Evolutionary conservation across 1,140 invertebrate species (phyloP).

Genomic region (Cyphomyrmex costatus): DNA sequence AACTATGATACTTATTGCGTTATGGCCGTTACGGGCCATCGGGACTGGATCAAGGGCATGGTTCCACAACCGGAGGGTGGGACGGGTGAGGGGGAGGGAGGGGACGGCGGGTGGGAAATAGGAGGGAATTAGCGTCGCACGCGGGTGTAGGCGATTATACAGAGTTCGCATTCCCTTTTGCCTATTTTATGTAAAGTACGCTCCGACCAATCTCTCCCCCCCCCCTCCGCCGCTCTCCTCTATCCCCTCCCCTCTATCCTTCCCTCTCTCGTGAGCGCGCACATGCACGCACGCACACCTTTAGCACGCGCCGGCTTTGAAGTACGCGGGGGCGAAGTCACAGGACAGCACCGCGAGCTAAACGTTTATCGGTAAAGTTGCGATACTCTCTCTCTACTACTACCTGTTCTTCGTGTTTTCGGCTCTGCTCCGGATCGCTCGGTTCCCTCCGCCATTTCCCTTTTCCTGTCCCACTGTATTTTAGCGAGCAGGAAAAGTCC

Average conservation of each 20-base stretch:
- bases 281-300: neutral
- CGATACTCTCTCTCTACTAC: slow-evolving; percentile 23
- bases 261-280: neutral
- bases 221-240: neutral
- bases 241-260: neutral
- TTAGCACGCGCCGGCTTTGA: neutral
- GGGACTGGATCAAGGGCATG: slow-evolving; percentile 61
- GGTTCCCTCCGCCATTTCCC: slow-evolving; percentile 41
- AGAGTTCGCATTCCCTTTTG: slow-evolving; percentile 31
- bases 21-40: slow-evolving; percentile 43
- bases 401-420: slow-evolving; percentile 60
- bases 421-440: slow-evolving; percentile 8
- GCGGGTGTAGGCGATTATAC: neutral
- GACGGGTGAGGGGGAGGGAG: too few species aligned
- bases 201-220: neutral
- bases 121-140: slow-evolving; percentile 1
- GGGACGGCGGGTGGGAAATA: too few species aligned
- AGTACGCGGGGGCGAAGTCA: slow-evolving; percentile 10
- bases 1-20: slow-evolving; percentile 60
- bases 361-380: slow-evolving; percentile 46
- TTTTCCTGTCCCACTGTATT: slow-evolving; percentile 68
- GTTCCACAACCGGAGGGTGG: neutral
- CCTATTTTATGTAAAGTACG: slow-evolving; percentile 8
- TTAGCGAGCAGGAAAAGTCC: slow-evolving; percentile 64
- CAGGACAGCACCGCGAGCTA: slow-evolving; percentile 20